Percentiles rank a stretch among this genome's conserved stretches.
Conservation (phyloP, 2,113 vertebrate genomes). For the Sardina pilchardus region DNA sequence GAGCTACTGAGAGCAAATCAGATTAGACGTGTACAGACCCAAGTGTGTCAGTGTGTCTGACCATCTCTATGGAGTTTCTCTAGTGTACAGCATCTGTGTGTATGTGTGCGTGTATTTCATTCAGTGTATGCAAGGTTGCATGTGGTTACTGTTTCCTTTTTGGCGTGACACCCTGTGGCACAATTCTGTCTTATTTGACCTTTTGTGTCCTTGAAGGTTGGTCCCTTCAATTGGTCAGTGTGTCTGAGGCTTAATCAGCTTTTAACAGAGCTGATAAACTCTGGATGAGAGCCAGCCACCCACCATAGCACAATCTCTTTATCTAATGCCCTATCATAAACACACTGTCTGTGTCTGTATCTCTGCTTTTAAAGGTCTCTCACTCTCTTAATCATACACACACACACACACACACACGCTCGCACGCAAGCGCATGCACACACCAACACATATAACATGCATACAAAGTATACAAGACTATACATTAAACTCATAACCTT, state of each 20-base stretch:
- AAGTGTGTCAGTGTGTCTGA: background rate
- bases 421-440: background rate
- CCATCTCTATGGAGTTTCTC: background rate
- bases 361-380: background rate
- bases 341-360: background rate
- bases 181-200: background rate
- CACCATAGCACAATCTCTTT: background rate
- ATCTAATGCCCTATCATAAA: background rate
- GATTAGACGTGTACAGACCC: background rate
- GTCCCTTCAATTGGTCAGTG: background rate
- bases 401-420: background rate
- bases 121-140: no score
- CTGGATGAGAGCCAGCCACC: background rate
- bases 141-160: background rate
- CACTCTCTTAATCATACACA: background rate
- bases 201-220: background rate
- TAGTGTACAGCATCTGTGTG: background rate
- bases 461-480: background rate
- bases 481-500: no score
- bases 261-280: constrained; percentile 1
- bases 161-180: background rate
- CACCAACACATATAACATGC: background rate
- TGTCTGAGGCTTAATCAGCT: background rate
- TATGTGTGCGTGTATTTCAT: background rate
- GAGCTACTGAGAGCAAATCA: background rate